Percentiles rank a stretch among this genome's conserved stretches.
Evolutionary conservation across 2,888 invertebrate genomes (phyloP).

Genomic region (Zaprionus lineosus): DNA sequence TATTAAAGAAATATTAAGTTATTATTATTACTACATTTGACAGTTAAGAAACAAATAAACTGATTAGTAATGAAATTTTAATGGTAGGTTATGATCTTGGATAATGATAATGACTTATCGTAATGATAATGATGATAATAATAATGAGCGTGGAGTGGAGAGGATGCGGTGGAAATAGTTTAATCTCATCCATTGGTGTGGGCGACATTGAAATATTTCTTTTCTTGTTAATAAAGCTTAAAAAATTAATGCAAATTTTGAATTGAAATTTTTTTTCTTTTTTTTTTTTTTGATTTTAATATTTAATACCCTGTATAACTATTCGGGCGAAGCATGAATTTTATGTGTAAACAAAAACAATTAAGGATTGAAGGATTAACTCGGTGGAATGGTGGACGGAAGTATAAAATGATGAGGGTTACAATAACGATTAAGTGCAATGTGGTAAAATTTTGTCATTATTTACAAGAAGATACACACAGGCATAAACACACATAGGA

Average conservation of each 20-base stretch:
- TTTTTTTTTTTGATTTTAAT: constrained; percentile 1
- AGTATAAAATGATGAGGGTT: no score
- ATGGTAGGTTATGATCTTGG: constrained; percentile 2
- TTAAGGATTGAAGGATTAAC: no score
- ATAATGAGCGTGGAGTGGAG: constrained; percentile 58
- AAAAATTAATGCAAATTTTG: constrained; percentile 24
- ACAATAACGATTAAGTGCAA: no score
- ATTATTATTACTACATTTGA: no score
- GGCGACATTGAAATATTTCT: constrained; percentile 53
- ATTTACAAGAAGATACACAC: no score
- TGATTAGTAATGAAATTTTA: constrained; percentile 3
- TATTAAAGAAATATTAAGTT: no score
- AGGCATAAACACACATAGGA: no score
- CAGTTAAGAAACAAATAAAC: constrained; percentile 3
- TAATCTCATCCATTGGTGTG: constrained; percentile 26
- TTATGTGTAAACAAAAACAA: no score
- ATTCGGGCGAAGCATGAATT: no score
- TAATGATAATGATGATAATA: constrained; percentile 19
- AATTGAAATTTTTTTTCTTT: constrained; percentile 22
- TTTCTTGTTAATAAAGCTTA: constrained; percentile 49
- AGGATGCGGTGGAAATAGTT: constrained; percentile 58
- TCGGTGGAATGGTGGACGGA: no score
- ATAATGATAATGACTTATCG: constrained; percentile 11
- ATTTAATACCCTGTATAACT: no score
- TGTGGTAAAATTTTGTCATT: no score